phyloP scores from a whole-genome alignment of 2,888 invertebrate species.

The Camptogramma bilineatum region DNA sequence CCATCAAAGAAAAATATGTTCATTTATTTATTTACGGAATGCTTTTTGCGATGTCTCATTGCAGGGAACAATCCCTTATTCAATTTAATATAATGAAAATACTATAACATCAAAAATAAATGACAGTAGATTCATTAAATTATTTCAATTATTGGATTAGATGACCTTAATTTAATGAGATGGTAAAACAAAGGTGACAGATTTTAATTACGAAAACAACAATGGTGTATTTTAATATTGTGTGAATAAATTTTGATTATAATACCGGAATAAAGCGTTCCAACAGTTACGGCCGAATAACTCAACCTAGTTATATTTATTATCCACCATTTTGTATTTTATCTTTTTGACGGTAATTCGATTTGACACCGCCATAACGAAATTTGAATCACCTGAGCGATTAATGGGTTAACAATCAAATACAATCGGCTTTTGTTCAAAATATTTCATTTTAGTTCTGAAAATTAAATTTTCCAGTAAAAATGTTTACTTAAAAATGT shows the following conservation, averaged over 20 bases:
- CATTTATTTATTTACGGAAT: neutral
- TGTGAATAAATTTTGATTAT: neutral
- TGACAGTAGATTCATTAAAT: too few relatives aligned
- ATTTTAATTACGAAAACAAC: neutral
- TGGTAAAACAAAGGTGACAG: too few relatives aligned
- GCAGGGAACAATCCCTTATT: neutral
- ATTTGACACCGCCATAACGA: conserved; percentile 21
- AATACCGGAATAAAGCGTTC: neutral
- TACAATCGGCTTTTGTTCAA: neutral
- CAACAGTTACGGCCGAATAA: neutral
- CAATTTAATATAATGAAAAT: too few relatives aligned
- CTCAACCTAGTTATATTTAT: conserved; percentile 11
- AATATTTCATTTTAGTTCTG: neutral
- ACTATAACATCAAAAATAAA: too few relatives aligned
- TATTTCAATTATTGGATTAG: too few relatives aligned
- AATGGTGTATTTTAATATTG: neutral
- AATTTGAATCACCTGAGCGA: conserved; percentile 6
- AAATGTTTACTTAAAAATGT: too few relatives aligned
- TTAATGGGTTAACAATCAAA: conserved; percentile 3
- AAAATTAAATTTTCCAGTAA: too few relatives aligned
- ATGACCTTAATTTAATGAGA: too few relatives aligned
- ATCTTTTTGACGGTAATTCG: conserved; percentile 23
- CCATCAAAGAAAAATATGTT: neutral
- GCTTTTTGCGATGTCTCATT: neutral
- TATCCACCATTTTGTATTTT: conserved; percentile 6